Evolutionary conservation across 2,888 invertebrate genomes (phyloP).

Genomic region (Nemurella pictetii): DNA sequence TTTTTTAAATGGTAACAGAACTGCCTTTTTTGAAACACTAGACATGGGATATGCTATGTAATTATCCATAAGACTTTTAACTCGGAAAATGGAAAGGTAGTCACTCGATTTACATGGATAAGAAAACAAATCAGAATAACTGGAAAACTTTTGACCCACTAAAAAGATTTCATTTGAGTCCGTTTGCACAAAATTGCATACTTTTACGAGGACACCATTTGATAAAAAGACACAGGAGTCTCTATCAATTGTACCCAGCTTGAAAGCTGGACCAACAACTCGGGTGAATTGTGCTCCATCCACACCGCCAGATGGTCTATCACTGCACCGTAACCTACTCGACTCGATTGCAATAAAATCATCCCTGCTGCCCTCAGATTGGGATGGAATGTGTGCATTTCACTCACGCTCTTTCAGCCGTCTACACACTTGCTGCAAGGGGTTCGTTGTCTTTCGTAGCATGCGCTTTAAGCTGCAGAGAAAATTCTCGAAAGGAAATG

Average conservation of each 20-base stretch:
- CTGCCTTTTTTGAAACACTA: no score
- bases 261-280: neutral
- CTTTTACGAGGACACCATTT: neutral
- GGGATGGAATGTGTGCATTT: no score
- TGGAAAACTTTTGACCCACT: no score
- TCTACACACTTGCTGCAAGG: constrained; percentile 33
- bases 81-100: no score
- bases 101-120: no score
- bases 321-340: no score
- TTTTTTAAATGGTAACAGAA: no score
- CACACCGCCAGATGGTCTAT: neutral
- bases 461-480: constrained; percentile 37
- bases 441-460: constrained; percentile 35
- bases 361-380: neutral
- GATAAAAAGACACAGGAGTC: neutral
- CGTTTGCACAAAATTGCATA: neutral
- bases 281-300: neutral
- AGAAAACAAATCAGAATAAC: no score
- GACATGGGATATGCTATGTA: no score
- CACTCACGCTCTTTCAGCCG: neutral
- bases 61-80: no score
- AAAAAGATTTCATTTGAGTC: no score
- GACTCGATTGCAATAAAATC: neutral
- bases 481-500: constrained; percentile 45
- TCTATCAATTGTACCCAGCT: neutral